Evolutionary conservation across 1,140 invertebrate genomes (phyloP).

Genomic region (Ditylenchus dipsaci): DNA sequence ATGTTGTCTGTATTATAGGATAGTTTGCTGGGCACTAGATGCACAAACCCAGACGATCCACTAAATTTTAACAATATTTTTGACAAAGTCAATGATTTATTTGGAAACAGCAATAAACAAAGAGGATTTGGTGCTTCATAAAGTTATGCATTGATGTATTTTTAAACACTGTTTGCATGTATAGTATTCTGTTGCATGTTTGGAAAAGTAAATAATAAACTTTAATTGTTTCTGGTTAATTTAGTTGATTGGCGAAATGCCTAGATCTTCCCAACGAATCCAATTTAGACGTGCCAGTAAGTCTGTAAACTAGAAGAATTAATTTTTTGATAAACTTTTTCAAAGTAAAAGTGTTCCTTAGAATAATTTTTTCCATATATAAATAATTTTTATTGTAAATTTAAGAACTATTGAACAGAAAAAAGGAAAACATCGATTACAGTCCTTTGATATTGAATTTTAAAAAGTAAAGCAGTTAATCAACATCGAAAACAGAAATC

Average conservation of each 20-base stretch:
- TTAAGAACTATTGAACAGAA: too few species aligned
- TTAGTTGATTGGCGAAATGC: constrained; percentile 71
- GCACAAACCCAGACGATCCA: constrained; percentile 49
- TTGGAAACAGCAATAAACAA: not conserved
- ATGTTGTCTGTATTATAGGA: not conserved
- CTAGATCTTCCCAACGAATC: constrained; percentile 98
- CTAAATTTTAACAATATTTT: constrained; percentile 41
- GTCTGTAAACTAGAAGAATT: constrained; percentile 66
- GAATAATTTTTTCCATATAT: too few species aligned
- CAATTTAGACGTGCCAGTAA: constrained; percentile 89
- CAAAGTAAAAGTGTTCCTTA: not conserved
- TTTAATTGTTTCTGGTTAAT: not conserved
- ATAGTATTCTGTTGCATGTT: not conserved
- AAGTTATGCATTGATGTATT: not conserved
- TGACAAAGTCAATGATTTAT: constrained; percentile 22
- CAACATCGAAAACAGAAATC: too few species aligned
- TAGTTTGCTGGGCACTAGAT: constrained; percentile 24
- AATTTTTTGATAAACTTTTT: not conserved
- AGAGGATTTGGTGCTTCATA: not conserved
- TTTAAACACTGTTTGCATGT: not conserved
- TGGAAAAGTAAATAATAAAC: not conserved
- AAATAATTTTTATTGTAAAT: too few species aligned
- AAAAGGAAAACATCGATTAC: too few species aligned
- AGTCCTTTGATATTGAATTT: too few species aligned
- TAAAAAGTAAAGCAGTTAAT: too few species aligned